Conservation (phyloP, 2,888 invertebrate genomes). For the Rhimphoctona megacephalus region DNA sequence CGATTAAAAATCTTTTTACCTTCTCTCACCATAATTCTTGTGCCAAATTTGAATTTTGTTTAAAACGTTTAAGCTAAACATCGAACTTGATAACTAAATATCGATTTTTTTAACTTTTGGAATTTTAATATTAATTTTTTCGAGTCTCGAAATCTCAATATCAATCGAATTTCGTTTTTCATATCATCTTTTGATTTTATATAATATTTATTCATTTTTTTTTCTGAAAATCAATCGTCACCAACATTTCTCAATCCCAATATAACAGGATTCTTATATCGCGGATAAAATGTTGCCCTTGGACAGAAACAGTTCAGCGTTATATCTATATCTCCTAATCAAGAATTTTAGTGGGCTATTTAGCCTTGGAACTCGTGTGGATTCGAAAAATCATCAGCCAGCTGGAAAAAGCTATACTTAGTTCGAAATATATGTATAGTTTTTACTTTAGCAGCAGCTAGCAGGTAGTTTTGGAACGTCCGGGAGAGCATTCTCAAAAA, state of each 20-base stretch:
- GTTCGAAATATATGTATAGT: not conserved
- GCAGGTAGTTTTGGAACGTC: slow-evolving; percentile 1
- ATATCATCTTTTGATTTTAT: not conserved
- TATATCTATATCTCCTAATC: not conserved
- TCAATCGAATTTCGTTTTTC: not conserved
- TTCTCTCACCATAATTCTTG: not conserved
- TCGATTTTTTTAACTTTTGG: not conserved
- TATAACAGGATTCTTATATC: not conserved
- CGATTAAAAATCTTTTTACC: not conserved
- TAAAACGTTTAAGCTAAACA: not conserved
- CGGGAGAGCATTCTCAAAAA: not conserved
- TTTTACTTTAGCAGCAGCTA: not conserved
- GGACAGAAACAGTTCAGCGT: not conserved
- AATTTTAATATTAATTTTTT: not conserved
- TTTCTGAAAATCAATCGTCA: not conserved
- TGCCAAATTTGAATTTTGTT: not conserved
- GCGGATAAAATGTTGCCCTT: not conserved
- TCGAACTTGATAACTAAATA: not conserved
- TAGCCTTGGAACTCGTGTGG: not conserved
- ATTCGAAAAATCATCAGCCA: not conserved
- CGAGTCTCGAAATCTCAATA: not conserved
- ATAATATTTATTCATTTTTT: not conserved
- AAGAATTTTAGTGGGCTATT: not conserved
- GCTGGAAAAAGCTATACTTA: slow-evolving; percentile 20
- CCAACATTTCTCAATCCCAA: not conserved